phyloP scores from a whole-genome alignment of 2,113 vertebrate genomes.

The Myocastor coypus region DNA sequence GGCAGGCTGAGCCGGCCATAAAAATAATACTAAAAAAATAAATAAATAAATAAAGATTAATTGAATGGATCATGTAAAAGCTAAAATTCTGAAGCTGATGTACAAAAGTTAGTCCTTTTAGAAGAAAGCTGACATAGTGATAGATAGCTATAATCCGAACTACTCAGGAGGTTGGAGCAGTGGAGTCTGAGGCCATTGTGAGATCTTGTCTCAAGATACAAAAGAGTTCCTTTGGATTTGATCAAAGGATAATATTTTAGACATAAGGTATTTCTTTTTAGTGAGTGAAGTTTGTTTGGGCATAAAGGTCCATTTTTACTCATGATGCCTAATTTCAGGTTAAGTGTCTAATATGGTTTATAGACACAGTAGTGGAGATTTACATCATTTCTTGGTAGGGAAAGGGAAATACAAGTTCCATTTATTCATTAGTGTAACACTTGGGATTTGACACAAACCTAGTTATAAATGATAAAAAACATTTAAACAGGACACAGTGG shows the following conservation, averaged over 20 bases:
- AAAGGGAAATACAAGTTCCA: slow-evolving; percentile 64
- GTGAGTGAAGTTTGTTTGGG: neutral
- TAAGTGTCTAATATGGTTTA: neutral
- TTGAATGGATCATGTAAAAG: slow-evolving; percentile 68
- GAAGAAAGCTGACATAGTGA: neutral
- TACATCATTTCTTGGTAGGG: slow-evolving; percentile 47
- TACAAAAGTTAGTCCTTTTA: neutral
- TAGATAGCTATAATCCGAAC: neutral
- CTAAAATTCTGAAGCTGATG: slow-evolving; percentile 18
- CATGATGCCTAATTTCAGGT: slow-evolving; percentile 4
- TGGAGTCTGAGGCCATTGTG: neutral
- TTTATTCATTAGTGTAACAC: slow-evolving; percentile 63
- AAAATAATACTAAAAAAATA: no score
- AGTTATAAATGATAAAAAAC: slow-evolving; percentile 75
- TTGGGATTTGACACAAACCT: slow-evolving; percentile 73
- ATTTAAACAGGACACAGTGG: slow-evolving; percentile 71
- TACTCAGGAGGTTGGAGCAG: neutral
- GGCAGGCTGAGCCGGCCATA: no score
- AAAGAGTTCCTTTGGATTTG: neutral
- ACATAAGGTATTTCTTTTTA: neutral
- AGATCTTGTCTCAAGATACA: neutral
- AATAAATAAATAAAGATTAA: no score
- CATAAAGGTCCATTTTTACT: neutral
- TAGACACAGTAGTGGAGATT: neutral
- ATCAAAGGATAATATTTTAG: slow-evolving; percentile 33